A percentile compares a stretch with the other conserved stretches of the same genome.
Evolutionary conservation across 2,888 invertebrate genomes (phyloP).

Genomic region (Agonopterix subpropinquella): DNA sequence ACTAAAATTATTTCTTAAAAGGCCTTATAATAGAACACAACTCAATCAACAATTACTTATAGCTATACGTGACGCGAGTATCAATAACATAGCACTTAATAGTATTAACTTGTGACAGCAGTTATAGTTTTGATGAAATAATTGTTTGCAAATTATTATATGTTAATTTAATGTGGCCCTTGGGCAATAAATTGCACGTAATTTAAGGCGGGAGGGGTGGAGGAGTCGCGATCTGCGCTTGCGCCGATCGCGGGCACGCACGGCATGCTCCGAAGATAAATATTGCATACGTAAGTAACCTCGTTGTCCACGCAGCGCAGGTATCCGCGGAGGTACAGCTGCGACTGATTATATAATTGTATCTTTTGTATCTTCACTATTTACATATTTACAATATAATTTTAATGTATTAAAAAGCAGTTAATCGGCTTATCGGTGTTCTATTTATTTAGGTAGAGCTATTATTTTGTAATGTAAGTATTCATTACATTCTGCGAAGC

Average conservation of each 20-base stretch:
- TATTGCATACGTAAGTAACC: constrained; percentile 38
- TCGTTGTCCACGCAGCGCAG: constrained; percentile 10
- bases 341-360: constrained; percentile 40
- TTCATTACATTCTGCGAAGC: neutral
- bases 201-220: constrained; percentile 39
- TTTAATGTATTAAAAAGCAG: constrained; percentile 27
- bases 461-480: too few species aligned
- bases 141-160: constrained; percentile 56
- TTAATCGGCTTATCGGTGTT: constrained; percentile 11
- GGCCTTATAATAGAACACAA: constrained; percentile 2
- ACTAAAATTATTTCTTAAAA: constrained; percentile 8
- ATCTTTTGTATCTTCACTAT: constrained; percentile 19
- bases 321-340: constrained; percentile 29
- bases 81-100: too few species aligned
- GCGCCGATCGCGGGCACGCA: constrained; percentile 17
- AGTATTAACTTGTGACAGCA: constrained; percentile 18
- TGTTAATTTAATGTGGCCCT: constrained; percentile 52
- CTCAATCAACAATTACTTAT: neutral
- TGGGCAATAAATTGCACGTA: constrained; percentile 57
- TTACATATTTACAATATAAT: constrained; percentile 26
- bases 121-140: constrained; percentile 51
- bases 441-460: too few species aligned
- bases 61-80: constrained; percentile 5
- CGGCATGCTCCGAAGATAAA: constrained; percentile 31
- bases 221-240: constrained; percentile 15